Conservation (phyloP, 2,888 invertebrate genomes). For the Steinernema carpocapsae region DNA sequence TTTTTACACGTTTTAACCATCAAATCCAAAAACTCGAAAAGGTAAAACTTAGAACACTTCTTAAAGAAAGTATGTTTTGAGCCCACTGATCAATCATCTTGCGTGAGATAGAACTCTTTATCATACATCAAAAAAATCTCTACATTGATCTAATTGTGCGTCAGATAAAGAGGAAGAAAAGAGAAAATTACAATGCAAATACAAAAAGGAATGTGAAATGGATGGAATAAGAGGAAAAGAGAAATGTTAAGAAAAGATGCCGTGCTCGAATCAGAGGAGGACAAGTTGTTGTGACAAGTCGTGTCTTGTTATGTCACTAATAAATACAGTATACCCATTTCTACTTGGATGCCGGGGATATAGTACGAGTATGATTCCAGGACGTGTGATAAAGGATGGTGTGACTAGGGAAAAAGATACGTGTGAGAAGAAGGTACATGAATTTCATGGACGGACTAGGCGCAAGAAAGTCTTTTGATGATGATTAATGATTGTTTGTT, state of each 20-base stretch:
- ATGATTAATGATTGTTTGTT: neutral
- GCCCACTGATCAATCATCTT: too few species aligned
- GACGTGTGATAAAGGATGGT: neutral
- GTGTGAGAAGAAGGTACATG: neutral
- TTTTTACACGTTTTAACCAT: too few species aligned
- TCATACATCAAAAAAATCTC: constrained; percentile 6
- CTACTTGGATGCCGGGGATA: neutral
- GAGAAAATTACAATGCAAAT: constrained; percentile 4
- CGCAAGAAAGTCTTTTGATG: neutral
- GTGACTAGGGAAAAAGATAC: neutral
- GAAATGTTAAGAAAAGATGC: constrained; percentile 5
- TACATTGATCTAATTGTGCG: neutral
- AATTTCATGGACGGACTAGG: neutral
- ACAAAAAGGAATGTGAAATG: constrained; percentile 21
- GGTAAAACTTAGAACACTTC: too few species aligned
- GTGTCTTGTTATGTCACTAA: constrained; percentile 3
- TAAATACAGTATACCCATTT: constrained; percentile 32
- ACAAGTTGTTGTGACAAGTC: neutral
- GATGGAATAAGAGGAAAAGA: constrained; percentile 7
- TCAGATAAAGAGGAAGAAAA: neutral
- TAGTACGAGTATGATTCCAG: neutral
- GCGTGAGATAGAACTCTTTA: constrained; percentile 26
- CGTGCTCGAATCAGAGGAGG: constrained; percentile 21
- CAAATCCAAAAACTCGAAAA: too few species aligned
- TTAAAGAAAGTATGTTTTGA: too few species aligned